Conservation (phyloP, 1,140 invertebrate genomes). For the Chironomus tepperi region DNA sequence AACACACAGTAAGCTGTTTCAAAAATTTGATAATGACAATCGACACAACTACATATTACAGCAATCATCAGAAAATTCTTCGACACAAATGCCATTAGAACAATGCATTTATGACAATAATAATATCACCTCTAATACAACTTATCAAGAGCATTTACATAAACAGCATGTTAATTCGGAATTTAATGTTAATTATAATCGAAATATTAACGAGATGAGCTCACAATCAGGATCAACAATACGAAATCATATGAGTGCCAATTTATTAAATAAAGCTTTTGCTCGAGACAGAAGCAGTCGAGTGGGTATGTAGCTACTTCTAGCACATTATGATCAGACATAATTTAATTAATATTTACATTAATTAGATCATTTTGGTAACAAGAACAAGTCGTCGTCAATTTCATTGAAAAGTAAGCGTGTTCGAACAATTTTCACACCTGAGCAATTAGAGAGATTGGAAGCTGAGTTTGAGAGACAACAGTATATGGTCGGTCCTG, state of each 20-base stretch:
- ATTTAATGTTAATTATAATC: slow-evolving; percentile 21
- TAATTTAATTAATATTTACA: background rate
- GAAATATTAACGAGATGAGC: background rate
- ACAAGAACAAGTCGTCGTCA: slow-evolving; percentile 26
- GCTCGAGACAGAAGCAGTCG: background rate
- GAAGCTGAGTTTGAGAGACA: slow-evolving; percentile 88
- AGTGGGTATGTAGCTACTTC: background rate
- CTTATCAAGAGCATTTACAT: slow-evolving; percentile 17
- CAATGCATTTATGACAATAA: slow-evolving; percentile 21
- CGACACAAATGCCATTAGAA: background rate
- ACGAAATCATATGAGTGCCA: background rate
- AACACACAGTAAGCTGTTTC: slow-evolving; percentile 10
- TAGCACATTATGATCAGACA: background rate
- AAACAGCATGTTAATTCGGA: slow-evolving; percentile 21
- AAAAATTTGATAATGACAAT: slow-evolving; percentile 18
- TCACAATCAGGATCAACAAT: background rate
- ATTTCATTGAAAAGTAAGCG: slow-evolving; percentile 52
- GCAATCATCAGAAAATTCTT: background rate
- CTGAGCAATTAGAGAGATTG: slow-evolving; percentile 81
- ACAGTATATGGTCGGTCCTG: slow-evolving; percentile 91
- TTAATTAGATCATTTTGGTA: background rate
- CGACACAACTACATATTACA: background rate
- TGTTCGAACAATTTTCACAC: slow-evolving; percentile 89
- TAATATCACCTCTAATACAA: background rate
- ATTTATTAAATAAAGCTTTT: slow-evolving; percentile 11